Conservation (phyloP, 2,888 invertebrate genomes). For the Platycheirus rosarum region DNA sequence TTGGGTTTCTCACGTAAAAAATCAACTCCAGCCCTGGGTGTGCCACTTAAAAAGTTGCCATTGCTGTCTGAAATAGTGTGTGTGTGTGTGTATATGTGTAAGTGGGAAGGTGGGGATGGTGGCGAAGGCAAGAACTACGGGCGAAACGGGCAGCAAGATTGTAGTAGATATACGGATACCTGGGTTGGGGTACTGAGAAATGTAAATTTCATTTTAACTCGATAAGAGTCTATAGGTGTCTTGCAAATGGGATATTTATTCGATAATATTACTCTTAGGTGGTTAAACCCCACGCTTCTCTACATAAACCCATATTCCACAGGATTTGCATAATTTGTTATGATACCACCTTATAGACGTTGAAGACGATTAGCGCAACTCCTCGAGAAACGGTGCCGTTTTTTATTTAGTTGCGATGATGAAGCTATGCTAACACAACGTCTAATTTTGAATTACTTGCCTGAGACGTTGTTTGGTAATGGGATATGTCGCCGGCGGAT, state of each 20-base stretch:
- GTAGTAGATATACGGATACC: constrained; percentile 55
- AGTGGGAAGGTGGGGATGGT: constrained; percentile 4
- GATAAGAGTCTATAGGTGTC: constrained; percentile 73
- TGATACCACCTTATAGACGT: constrained; percentile 70
- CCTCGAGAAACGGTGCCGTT: constrained; percentile 19
- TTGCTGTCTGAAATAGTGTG: no score
- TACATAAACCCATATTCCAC: constrained; percentile 62
- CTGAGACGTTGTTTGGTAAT: constrained; percentile 53
- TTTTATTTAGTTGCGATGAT: constrained; percentile 68
- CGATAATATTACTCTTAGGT: constrained; percentile 72
- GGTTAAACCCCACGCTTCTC: constrained; percentile 53
- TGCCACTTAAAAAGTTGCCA: constrained; percentile 27
- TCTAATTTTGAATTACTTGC: constrained; percentile 66
- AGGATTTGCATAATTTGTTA: constrained; percentile 74
- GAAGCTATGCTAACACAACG: constrained; percentile 61
- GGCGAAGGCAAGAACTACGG: constrained; percentile 6
- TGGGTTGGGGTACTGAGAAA: constrained; percentile 66
- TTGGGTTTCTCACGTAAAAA: no score
- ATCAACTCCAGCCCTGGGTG: neutral
- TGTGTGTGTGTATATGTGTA: neutral
- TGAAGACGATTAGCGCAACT: constrained; percentile 64
- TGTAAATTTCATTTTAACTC: constrained; percentile 74
- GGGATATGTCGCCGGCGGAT: constrained; percentile 52
- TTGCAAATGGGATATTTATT: constrained; percentile 74
- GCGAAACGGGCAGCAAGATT: constrained; percentile 61